Base-by-base conservation (phyloP, 2,797 vertebrate genomes). In the Australoheros facetus region DNA sequence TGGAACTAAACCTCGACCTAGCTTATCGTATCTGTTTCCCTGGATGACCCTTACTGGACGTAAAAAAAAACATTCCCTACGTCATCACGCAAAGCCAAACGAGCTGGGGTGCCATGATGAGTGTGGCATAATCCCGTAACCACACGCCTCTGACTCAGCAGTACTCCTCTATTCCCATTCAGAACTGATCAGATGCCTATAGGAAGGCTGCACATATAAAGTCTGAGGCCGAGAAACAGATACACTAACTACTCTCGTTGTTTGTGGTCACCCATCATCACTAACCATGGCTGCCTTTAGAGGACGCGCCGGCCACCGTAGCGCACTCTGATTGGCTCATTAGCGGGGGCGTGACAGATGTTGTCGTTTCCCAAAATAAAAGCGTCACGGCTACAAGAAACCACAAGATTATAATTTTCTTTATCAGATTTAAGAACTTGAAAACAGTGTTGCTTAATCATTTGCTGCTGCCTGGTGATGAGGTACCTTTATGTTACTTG, bases 311-410 rank as follows among this genome's bases (percentile, higher is more conserved):
- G 73, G 42, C 21, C 13, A 5, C 19, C 30, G 7, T 1, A 13
- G 11, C 14, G 7, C 5, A 19, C 2, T 64, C 78, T 85, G 89
- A 94, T 92, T 91, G 93, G 93, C 81, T 84, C 28, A 14, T 54
- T 14, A 14, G 10, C 14, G 53, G 88, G 87, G 93, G 92, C 53
- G 91, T 89, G 80, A 0, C 4, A 4, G 9, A 28, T 23, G 37
- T 51, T 66, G 73, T 28, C 30, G 2, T 75, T 73, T 87, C 73
- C 55, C 28, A 76, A 54, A 85, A 75, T 74, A 58, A 81, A 64
- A 57, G 8, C 3, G 1, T 1, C 26, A 3, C 14, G 26, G 23
- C 55, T 30, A 30, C 30, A 28, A 23, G 13, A 26, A 71, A 37
- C 51, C 21, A 56, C 26, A 55, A 45, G 14, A 45, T 17, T 16